Base-by-base conservation (phyloP, 2,888 invertebrate genomes). In the Dynastes tityus region DNA sequence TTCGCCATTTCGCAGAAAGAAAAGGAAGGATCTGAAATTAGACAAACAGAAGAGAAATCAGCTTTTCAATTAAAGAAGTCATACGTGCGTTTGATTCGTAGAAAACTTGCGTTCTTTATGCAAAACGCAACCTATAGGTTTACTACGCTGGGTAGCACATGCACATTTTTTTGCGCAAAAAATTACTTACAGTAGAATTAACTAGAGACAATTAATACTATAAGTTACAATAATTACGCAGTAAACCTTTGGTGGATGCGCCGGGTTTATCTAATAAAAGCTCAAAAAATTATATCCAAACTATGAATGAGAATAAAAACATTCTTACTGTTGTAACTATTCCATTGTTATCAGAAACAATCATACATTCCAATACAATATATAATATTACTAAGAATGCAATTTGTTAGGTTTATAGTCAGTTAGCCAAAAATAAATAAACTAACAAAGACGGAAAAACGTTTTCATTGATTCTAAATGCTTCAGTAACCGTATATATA, bases 1-100 rank as follows among this genome's bases (percentile, higher is more conserved):
- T 40, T 58, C 16, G 73, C 73, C 73, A 73, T 73, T 58, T 73
- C 73, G n/a, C 32, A 53, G 49, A 22, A 68, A 11, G 45, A 32
- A 37, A 8, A 22, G 51, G 27, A 22, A 51, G 27, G 11, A 73
- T 58, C 73, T 73, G 73, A 73, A 73, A 73, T 40, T 11, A 70
- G 5, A 70, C 4, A 70, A 51, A 53, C 16, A 49, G 67, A 45
- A 40, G 5, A 45, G 11, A 8, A 2, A 27, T 58, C 22, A 58
- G 8, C 6, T 22, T 22, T 58, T 58, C 55, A 27, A 58, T 58
- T 29, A 37, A 0, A n/a, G 2, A 40, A 40, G 40, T 22, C 6
- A 37, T 6, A 37, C 1, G 6, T 65, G 37, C 37, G 13, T 40
- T 65, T 40, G 0, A n/a, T n/a, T 16, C 40, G 37, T 65, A 32